Base-by-base conservation (phyloP, 1,140 invertebrate species). In the Cydia amplana region DNA sequence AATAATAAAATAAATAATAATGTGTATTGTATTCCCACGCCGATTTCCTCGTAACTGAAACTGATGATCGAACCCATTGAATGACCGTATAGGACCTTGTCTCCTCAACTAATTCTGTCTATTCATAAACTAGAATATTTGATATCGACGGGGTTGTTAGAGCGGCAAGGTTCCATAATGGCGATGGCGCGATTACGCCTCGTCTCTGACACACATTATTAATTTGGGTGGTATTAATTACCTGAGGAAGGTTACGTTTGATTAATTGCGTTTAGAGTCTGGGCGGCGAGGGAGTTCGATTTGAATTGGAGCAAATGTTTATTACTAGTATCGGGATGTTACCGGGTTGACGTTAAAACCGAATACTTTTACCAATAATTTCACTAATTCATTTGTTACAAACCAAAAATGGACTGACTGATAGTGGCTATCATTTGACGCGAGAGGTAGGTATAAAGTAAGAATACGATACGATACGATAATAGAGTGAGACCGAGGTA, bases 121-220 rank as follows among this genome's bases (percentile, higher is more conserved):
- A 60, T 60, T 60, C 55, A 60, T 23, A 12, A 60, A 10, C 18
- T 60, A 4, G n/a, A 12, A 9, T 60, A 60, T 23, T 12, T 7
- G 55, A 60, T 60, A 60, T 60, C 55, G 55, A 9, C 7, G 7
- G 55, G 55, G 1, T 60, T 60, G 55, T 23, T 20, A 60, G 7
- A 23, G 55, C 55, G 55, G 55, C 20, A 60, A 60, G 55, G 55
- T 60, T 60, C 55, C 20, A 60, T 60, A 18, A 60, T 60, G 55
- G 20, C 55, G 1, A 60, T 60, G 55, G 20, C 55, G 1, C 55
- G 55, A 60, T 60, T 60, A 32, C 49, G 49, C 9, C 18, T 60
- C 51, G n/a, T 18, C 51, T 60, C 23, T 60, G 51, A 60, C 51
- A 60, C 51, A 20, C 51, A 60, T 60, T 60, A 60, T 60, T 60